Evolutionary conservation across 2,888 invertebrate genomes (phyloP).

Genomic region (Digitonthophagus gazella): DNA sequence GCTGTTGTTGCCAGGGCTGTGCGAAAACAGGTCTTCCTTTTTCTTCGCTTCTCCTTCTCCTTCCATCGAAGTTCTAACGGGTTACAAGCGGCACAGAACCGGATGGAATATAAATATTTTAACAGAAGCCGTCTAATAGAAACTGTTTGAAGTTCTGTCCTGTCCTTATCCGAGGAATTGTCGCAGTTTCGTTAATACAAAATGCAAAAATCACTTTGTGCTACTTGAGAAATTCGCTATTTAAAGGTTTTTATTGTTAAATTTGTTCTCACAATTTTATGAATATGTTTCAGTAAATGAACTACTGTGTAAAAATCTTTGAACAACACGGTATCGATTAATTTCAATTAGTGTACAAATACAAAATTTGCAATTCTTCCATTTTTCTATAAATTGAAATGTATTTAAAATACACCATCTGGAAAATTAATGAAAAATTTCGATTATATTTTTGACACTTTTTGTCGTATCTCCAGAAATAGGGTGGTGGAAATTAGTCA

Average conservation of each 20-base stretch:
- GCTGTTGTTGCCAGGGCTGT: neutral
- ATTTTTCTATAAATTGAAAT: no score
- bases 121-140: neutral
- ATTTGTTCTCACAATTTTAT: neutral
- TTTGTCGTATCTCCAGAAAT: no score
- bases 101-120: neutral
- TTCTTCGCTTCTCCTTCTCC: neutral
- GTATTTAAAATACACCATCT: no score
- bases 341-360: no score
- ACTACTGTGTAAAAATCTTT: slow-evolving; percentile 3
- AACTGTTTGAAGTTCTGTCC: neutral
- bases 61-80: neutral
- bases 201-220: neutral
- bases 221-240: neutral
- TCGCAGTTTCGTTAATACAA: neutral
- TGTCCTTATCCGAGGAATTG: neutral
- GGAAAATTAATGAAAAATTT: no score
- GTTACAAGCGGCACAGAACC: neutral
- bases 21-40: neutral
- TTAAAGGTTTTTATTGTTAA: neutral
- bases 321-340: no score
- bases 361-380: no score
- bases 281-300: no score
- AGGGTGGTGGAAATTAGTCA: no score
- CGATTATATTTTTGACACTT: no score